These are phyloP conservation scores for Agrypnia vestita DNA, from an alignment of 1,140 invertebrate species.

Conservation along the genomic window DNA sequence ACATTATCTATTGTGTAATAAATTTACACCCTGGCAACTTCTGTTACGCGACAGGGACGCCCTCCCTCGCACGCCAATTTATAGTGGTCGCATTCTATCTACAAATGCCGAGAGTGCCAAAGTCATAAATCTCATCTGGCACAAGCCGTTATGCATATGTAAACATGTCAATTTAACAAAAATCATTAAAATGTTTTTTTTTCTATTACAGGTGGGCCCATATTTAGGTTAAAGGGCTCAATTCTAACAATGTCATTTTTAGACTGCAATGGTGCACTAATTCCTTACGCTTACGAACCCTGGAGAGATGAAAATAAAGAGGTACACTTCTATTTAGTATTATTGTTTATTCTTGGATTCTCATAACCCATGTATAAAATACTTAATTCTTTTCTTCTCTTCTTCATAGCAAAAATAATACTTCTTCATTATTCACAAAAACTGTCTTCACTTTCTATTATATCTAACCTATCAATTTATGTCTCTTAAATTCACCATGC, in stretches of 20 bases:
- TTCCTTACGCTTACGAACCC: constrained; percentile 88
- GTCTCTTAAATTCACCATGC: constrained; percentile 27
- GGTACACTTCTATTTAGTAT: constrained; percentile 61
- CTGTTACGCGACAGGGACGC: no score
- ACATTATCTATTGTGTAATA: no score
- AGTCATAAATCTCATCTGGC: no score
- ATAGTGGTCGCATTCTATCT: no score
- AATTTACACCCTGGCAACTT: no score
- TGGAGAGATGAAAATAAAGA: constrained; percentile 88
- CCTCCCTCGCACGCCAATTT: no score
- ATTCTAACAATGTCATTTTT: constrained; percentile 96
- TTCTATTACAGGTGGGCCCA: constrained; percentile 83
- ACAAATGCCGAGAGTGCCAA: no score
- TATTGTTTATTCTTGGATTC: constrained; percentile 22
- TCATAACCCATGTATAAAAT: constrained; percentile 21
- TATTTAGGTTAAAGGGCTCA: constrained; percentile 95
- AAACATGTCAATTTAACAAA: no score
- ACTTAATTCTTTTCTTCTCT: constrained; percentile 22
- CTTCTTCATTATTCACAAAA: constrained; percentile 34
- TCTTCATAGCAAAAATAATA: constrained; percentile 32
- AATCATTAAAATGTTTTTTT: constrained; percentile 20
- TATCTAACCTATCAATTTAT: constrained; percentile 14
- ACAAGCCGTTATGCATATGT: no score
- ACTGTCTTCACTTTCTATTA: constrained; percentile 39
- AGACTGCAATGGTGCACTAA: constrained; percentile 92